Evolutionary conservation across 37 sponge, comb jelly and placozoan species (phyloP), one percentile per base, ranked within the genome.

Genomic region (Halichondria panicea): DNA sequence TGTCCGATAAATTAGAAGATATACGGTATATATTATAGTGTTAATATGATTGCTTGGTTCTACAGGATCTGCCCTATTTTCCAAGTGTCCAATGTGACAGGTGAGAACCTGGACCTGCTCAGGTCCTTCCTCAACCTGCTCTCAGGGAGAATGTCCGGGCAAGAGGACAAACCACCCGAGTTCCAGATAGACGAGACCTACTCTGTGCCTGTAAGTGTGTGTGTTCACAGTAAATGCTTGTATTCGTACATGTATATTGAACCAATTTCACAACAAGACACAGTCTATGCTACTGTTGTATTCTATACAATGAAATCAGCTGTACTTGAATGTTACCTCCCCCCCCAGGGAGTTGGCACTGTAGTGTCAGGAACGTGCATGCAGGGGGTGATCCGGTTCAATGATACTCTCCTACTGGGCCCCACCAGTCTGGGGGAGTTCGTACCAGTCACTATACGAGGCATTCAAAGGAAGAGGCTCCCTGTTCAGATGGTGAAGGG

Each of bases 61-160:
- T 66, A 30, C 36, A 93, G 99, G 82, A 86, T 98, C 22, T 98
- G 99, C 78, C 99, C 99, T 31, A 95, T 98, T 39, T 98, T 98
- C 76, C 99, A 98, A 81, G 95, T 98, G 63, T 98, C 99, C 42
- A 98, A 98, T 68, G 99, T 98, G 43, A 95, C 96, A 24, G 99
- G 99, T 22, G 76, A 79, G 63, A 98, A 98, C 82, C 91, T 98
- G 54, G 91, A 81, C 41, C 89, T 95, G n/a, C 82, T 98, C 56
- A 90, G 87, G 72, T 75, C 54, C 55, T 98, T 98, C 81, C 86
- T 98, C 69, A 95, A 89, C 79, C 72, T 98, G 61, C 84, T 98
- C 56, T 82, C 91, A 21, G 83, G 80, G 24, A 53, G 96, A 19
- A 98, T 95, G 86, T 77, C 73, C 35, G 53, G 70, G 55, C 76